phyloP scores from a whole-genome alignment of 2,113 vertebrate genomes.

The Brachyhypopomus occidentalis region DNA sequence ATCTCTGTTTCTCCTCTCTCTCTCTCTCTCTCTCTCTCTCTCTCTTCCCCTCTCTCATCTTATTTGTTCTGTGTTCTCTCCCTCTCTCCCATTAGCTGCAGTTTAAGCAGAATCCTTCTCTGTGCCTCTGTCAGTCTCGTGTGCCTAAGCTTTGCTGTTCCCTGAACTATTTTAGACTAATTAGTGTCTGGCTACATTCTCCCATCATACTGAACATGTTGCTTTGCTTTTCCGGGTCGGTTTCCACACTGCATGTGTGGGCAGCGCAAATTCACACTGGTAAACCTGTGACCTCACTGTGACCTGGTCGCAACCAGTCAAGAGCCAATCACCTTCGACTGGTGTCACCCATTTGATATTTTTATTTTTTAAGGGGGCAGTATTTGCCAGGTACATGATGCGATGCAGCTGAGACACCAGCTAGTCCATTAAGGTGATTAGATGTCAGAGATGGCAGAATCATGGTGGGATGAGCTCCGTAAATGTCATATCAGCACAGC shows the following conservation, averaged over 20 bases:
- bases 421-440: conserved; percentile 2
- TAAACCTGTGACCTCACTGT: not conserved
- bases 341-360: not conserved
- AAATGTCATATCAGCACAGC: too few species aligned
- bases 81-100: conserved; percentile 46
- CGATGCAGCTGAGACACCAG: not conserved
- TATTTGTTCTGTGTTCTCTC: conserved; percentile 1
- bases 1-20: not conserved
- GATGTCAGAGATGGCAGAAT: not conserved
- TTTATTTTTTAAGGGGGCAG: not conserved
- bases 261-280: not conserved
- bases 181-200: conserved; percentile 36
- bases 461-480: not conserved
- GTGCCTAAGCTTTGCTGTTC: conserved; percentile 21
- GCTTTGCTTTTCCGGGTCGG: not conserved
- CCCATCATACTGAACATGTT: not conserved
- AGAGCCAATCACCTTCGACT: not conserved
- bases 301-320: not conserved
- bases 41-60: not conserved
- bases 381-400: not conserved
- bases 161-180: conserved; percentile 51
- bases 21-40: not conserved
- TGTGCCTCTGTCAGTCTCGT: conserved; percentile 23
- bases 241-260: conserved; percentile 9
- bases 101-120: conserved; percentile 23